These are phyloP conservation scores for Forbesichthys papilliferus DNA, from an alignment of 2,113 vertebrate species.

Conservation along the genomic window DNA sequence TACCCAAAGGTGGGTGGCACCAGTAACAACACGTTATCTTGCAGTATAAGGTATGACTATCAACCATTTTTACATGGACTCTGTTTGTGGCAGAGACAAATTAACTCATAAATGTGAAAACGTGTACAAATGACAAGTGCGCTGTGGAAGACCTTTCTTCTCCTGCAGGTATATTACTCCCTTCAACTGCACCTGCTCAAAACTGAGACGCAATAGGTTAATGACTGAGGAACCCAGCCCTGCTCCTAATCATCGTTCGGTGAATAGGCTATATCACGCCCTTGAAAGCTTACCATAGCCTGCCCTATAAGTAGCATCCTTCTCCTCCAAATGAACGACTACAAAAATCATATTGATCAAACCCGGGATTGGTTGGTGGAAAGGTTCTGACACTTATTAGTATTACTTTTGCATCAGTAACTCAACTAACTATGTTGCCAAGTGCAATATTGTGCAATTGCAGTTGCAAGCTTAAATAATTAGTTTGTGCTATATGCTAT, in stretches of 20 bases:
- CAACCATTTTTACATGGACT: too few relatives aligned
- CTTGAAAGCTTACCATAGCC: conserved; percentile 51
- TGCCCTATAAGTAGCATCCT: neutral
- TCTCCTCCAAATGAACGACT: conserved; percentile 12
- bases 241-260: conserved; percentile 48
- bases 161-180: neutral
- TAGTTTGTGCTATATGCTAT: too few relatives aligned
- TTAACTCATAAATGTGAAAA: too few relatives aligned
- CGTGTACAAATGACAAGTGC: neutral
- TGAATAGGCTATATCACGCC: conserved; percentile 51
- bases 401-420: neutral
- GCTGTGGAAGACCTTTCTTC: neutral
- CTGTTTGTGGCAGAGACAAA: too few relatives aligned
- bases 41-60: too few relatives aligned
- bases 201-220: conserved; percentile 48
- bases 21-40: conserved; percentile 7
- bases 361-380: conserved; percentile 32
- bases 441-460: neutral
- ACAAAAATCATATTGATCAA: conserved; percentile 51
- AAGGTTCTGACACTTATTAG: conserved; percentile 22
- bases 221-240: conserved; percentile 47
- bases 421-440: neutral
- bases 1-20: neutral
- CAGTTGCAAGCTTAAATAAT: too few relatives aligned
- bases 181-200: conserved; percentile 38